Evolutionary conservation across 2,888 invertebrate species (phyloP).

Genomic region (Cosmia trapezina): DNA sequence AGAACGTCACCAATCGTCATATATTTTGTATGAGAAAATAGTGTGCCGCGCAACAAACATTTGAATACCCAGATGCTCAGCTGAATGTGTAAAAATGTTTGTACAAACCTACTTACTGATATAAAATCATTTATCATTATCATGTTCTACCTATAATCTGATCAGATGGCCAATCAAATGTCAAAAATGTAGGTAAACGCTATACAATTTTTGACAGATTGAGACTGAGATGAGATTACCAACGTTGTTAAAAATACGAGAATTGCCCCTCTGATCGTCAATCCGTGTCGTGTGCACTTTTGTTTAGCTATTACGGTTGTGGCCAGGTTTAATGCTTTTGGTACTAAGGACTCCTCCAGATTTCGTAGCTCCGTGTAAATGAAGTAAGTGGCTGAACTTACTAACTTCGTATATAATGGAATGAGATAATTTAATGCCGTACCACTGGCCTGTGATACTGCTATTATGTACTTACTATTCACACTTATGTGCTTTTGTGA

Average conservation of each 20-base stretch:
- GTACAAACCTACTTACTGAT: no score
- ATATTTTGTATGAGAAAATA: no score
- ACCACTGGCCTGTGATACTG: conserved; percentile 64
- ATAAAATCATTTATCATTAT: no score
- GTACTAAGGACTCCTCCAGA: conserved; percentile 9
- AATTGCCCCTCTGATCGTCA: not conserved
- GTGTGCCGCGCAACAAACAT: no score
- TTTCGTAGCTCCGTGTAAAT: conserved; percentile 54
- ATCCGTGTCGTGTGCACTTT: not conserved
- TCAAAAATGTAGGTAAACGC: no score
- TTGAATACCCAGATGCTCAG: no score
- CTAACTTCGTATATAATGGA: conserved; percentile 67
- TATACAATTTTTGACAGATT: no score
- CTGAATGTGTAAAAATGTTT: no score
- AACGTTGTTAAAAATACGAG: no score
- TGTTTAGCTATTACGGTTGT: not conserved
- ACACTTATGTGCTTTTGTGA: conserved; percentile 52
- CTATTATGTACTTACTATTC: conserved; percentile 61
- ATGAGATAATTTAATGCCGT: conserved; percentile 71
- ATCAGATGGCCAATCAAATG: not conserved
- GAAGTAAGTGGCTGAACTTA: conserved; percentile 65
- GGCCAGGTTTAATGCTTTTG: not conserved
- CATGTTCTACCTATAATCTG: not conserved
- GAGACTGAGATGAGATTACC: no score
- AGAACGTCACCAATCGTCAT: no score